Conservation (phyloP, 1,140 invertebrate genomes). For the Penaeus indicus region DNA sequence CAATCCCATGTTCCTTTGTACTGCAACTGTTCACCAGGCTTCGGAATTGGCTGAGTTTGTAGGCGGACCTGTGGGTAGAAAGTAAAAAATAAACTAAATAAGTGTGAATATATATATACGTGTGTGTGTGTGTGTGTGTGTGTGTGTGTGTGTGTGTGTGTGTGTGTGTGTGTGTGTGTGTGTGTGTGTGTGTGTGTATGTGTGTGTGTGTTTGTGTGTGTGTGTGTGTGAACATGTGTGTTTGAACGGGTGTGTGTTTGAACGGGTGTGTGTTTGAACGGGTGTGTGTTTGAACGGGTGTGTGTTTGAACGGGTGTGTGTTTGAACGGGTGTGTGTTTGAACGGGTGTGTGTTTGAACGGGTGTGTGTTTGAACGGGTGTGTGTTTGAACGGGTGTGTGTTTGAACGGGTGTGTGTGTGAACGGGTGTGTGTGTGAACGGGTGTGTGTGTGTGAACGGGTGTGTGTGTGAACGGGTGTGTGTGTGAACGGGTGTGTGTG, state of each 20-base stretch:
- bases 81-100: background rate
- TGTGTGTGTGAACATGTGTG: slow-evolving; percentile 4
- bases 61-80: slow-evolving; percentile 78
- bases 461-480: no score
- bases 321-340: no score
- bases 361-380: no score
- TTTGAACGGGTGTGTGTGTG: no score
- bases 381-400: no score
- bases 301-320: no score
- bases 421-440: no score
- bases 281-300: background rate
- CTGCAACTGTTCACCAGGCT: slow-evolving; percentile 80
- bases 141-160: slow-evolving; percentile 18
- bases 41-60: slow-evolving; percentile 90
- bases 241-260: background rate
- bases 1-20: slow-evolving; percentile 95
- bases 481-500: no score
- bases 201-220: background rate
- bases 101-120: background rate
- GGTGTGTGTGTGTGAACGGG: no score
- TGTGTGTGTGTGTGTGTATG: slow-evolving; percentile 20
- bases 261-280: no score
- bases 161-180: slow-evolving; percentile 21
- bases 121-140: slow-evolving; percentile 24
- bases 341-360: no score